Evolutionary conservation across 2,113 vertebrate species (phyloP), one percentile per base, ranked within the genome.

Genomic region (Halcyon malimbica): DNA sequence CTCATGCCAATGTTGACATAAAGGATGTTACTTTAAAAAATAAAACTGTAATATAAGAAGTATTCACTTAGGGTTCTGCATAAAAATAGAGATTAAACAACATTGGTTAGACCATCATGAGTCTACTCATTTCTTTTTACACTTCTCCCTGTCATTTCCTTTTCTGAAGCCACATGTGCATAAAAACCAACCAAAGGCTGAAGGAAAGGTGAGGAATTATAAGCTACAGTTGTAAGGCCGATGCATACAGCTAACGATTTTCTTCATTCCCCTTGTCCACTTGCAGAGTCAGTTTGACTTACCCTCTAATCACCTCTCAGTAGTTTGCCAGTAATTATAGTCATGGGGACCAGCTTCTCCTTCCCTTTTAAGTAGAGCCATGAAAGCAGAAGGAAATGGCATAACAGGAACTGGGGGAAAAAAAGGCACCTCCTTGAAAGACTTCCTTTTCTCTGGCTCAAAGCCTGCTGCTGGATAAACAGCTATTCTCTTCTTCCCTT

Each of bases 231-330:
- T 28, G 37, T 71, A 71, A 91, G 57, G 35, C 60, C 16, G 83
- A 67, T 21, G 35, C 26, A 93, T 78, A 80, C 24, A 88, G 65
- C 62, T 93, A 87, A 53, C 35, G 74, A 59, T 93, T 93, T 94
- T 81, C 85, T 87, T n/a, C 88, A 81, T 90, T 94, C 23, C 44
- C 69, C 44, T 51, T 70, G n/a, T 46, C 71, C 53, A 37, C 60
- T 82, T 87, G 73, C 62, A 88, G 80, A 91, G 82, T 76, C 77
- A 76, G 41, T 62, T 88, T 79, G 81, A 67, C 35, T 85, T 94
- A 73, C 59, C 46, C 62, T 85, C 71, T 94, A 93, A 96, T 94
- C 37, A 68, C 74, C 50, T 93, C 75, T 67, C 82, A 95, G 84
- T 71, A 67, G 78, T 79, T 37, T n/a, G 17, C 31, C 78, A 70